Percentiles rank a stretch among this genome's conserved stretches.
phyloP scores from a whole-genome alignment of 2,113 vertebrate species.

The Zapornia atra region DNA sequence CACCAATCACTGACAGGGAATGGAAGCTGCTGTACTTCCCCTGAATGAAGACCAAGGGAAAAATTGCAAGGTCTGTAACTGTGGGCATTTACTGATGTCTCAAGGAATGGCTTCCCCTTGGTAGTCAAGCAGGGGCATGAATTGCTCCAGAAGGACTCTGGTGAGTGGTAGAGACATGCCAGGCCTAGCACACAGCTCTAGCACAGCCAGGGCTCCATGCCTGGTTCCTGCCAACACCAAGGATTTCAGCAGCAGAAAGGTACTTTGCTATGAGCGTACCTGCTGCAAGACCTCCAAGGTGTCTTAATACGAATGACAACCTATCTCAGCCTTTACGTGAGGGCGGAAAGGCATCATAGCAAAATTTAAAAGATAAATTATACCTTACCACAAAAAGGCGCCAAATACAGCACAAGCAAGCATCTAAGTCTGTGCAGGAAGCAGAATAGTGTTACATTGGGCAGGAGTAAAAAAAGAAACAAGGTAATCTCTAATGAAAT shows the following conservation, averaged over 20 bases:
- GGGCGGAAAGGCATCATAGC: neutral
- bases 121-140: neutral
- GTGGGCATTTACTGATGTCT: neutral
- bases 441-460: neutral
- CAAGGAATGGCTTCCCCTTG: neutral
- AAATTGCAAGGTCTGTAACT: neutral
- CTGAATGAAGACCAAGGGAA: neutral
- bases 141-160: neutral
- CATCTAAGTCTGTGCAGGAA: neutral
- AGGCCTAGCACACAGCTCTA: accelerated
- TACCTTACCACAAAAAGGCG: neutral
- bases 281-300: neutral
- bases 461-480: neutral
- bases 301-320: neutral
- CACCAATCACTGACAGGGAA: neutral
- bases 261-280: neutral
- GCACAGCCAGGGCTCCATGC: neutral
- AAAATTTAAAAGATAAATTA: neutral
- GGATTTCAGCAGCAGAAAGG: neutral
- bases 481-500: neutral
- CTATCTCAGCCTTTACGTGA: neutral
- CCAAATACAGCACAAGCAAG: neutral
- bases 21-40: neutral
- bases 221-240: accelerated
- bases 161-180: neutral